phyloP scores from a whole-genome alignment of 2,113 vertebrate genomes.

The Cheirogaleus medius region DNA sequence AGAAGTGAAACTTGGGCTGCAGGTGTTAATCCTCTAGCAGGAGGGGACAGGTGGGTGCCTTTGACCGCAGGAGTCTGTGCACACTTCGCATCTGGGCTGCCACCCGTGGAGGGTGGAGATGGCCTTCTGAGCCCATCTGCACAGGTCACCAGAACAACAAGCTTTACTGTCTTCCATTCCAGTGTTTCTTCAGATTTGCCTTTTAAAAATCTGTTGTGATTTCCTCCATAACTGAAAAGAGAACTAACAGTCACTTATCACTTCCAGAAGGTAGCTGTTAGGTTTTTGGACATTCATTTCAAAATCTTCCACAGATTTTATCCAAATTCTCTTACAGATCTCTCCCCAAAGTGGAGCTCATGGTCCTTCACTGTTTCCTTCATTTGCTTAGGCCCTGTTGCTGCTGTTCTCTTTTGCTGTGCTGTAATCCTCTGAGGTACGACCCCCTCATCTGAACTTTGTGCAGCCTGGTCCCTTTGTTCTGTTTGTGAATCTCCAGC shows the following conservation, averaged over 20 bases:
- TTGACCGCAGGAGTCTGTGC: fast-evolving
- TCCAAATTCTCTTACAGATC: background rate
- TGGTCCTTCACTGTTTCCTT: too few relatives aligned
- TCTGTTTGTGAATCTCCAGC: background rate
- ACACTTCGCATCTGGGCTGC: background rate
- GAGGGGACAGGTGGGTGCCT: background rate
- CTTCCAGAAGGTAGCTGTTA: background rate
- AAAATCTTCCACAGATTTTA: background rate
- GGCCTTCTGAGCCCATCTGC: too few relatives aligned
- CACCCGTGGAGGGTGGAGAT: background rate
- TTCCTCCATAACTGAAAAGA: background rate
- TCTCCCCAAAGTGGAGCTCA: background rate
- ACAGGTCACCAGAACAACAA: background rate
- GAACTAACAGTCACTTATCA: background rate
- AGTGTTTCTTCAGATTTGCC: background rate
- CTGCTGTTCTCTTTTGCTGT: background rate
- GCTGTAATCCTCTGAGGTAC: fast-evolving
- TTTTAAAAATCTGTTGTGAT: background rate
- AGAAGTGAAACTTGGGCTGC: background rate
- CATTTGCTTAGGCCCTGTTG: background rate
- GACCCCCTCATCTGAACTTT: too few relatives aligned
- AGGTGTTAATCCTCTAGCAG: background rate
- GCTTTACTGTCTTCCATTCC: background rate
- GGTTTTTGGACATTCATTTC: background rate
- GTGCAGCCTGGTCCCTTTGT: background rate